These are phyloP conservation scores for Scaptomyza parva DNA, from an alignment of 2,888 invertebrate species.

Conservation along the genomic window DNA sequence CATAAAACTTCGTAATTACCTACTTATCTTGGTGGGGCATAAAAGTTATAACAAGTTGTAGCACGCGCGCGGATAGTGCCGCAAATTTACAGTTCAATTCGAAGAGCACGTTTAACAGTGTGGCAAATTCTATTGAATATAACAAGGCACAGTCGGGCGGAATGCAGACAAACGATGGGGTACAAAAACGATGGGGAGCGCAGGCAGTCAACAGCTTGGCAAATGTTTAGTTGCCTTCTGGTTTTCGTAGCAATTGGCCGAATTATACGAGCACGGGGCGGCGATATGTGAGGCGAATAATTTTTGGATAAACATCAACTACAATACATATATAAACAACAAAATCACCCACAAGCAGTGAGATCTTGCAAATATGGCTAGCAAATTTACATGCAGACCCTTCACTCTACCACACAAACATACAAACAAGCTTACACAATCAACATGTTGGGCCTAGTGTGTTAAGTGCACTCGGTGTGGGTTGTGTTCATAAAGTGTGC, in stretches of 20 bases:
- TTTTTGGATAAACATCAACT: conserved; percentile 70
- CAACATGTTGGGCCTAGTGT: conserved; percentile 43
- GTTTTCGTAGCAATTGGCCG: conserved; percentile 16
- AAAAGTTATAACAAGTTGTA: conserved; percentile 32
- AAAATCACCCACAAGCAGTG: conserved; percentile 24
- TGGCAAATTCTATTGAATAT: conserved; percentile 45
- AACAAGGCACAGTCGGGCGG: conserved; percentile 27
- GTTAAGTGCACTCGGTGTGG: conserved; percentile 63
- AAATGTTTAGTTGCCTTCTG: conserved; percentile 62
- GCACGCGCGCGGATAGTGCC: conserved; percentile 42
- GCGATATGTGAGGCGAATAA: conserved; percentile 60
- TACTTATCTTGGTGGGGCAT: conserved; percentile 3
- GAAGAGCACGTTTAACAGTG: conserved; percentile 41
- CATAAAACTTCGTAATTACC: conserved; percentile 23
- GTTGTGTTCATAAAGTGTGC: conserved; percentile 62
- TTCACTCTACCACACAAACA: conserved; percentile 6
- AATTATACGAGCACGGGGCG: conserved; percentile 8
- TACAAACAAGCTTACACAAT: conserved; percentile 1
- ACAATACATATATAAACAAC: conserved; percentile 41
- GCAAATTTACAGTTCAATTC: conserved; percentile 24
- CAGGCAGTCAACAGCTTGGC: conserved; percentile 63
- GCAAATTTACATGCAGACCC: conserved; percentile 64
- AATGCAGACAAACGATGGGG: background rate
- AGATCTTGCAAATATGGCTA: conserved; percentile 64
- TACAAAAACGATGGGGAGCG: background rate